Evolutionary conservation across 2,797 vertebrate species (phyloP), one percentile per base, ranked within the genome.

Genomic region (Picus viridis): DNA sequence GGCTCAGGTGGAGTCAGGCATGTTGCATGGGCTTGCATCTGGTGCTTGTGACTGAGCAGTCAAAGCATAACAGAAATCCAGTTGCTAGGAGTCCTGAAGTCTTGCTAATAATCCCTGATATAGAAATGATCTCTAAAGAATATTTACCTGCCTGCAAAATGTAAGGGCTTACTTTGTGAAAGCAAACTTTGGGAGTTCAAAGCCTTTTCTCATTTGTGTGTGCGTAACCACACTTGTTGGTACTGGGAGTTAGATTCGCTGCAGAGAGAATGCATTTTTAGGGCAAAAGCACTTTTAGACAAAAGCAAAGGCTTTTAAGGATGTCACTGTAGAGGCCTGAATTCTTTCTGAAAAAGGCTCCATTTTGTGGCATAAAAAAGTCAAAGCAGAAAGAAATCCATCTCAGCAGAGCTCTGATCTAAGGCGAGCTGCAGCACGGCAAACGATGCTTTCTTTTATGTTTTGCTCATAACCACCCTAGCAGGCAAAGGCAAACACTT

Each of bases 401-500:
- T 43, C 59, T 77, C 5, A 0, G 22, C 64, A 41, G 61, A 85
- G 89, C 53, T 75, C 43, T 63, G 47, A 34, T 61, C 51, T 20
- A 19, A 69, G 65, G 43, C 64, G 64, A 76, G 71, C 63, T 74
- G 78, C 56, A 16, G 27, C 84, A 7, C 39, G 51, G 56, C 90
- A 78, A 62, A 79, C 3, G 15, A 45, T 68, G 56, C 81, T 94
- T 70, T 51, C 93, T 90, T 94, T 93, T 73, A 65, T 94, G 91
- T 95, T 94, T 95, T 89, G 22, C 84, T 74, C 43, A 20, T 77
- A 96, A 86, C 81, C 29, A 51, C 88, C 86, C 2, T 91, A 90
- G 88, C 80, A 62, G 77, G 88, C 81, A 96, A 96, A 96, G 67
- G 92, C 91, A 93, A 97, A 96, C 93, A 90, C 95, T 97, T 96